Conservation (phyloP, 1,140 invertebrate species). For the Coptotermes formosanus region DNA sequence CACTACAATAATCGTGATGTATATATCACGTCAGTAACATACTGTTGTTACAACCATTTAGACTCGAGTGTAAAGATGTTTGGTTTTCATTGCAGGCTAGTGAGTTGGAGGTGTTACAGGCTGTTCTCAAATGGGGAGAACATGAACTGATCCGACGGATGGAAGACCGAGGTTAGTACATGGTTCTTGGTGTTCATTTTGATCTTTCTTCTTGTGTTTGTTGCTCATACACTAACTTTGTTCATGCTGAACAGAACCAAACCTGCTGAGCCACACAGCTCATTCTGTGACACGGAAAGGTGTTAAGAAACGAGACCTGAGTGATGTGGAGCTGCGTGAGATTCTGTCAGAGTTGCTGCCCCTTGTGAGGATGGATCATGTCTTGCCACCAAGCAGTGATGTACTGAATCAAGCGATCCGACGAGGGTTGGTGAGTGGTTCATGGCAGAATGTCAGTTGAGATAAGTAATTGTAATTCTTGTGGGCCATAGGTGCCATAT, state of each 20-base stretch:
- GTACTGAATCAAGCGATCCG: conserved; percentile 74
- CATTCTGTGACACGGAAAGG: conserved; percentile 86
- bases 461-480: too few relatives aligned
- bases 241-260: conserved; percentile 67
- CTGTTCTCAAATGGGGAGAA: conserved; percentile 89
- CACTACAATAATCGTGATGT: too few relatives aligned
- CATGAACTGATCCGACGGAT: conserved; percentile 76
- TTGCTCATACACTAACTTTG: neutral
- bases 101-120: conserved; percentile 83
- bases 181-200: conserved; percentile 3
- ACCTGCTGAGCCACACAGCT: conserved; percentile 86
- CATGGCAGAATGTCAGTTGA: neutral
- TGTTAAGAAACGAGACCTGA: conserved; percentile 79
- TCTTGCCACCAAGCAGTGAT: conserved; percentile 83
- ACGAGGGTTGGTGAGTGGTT: conserved; percentile 68
- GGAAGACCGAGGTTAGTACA: conserved; percentile 71
- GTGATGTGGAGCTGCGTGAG: conserved; percentile 83
- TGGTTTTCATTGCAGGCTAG: conserved; percentile 57
- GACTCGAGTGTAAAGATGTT: neutral
- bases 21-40: too few relatives aligned
- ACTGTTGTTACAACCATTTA: too few relatives aligned
- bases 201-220: conserved; percentile 12
- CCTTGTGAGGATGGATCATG: conserved; percentile 84
- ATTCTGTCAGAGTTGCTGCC: conserved; percentile 79
- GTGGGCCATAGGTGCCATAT: too few relatives aligned